A percentile compares a stretch with the other conserved stretches of the same genome.
Conservation (phyloP, 1,140 invertebrate genomes). For the Platorchestia sp. region DNA sequence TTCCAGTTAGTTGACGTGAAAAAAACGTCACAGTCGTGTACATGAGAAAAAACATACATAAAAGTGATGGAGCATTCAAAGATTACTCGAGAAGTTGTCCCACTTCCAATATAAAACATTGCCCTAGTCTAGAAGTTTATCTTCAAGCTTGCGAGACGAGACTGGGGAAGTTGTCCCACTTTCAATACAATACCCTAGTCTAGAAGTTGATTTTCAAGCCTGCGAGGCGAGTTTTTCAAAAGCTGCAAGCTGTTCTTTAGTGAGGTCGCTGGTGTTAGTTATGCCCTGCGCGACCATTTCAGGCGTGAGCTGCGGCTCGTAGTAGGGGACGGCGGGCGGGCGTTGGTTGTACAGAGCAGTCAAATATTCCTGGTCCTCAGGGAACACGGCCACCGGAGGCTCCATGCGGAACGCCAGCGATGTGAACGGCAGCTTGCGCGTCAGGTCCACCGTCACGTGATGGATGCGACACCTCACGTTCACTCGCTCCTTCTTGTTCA, state of each 20-base stretch:
- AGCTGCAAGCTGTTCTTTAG: not conserved
- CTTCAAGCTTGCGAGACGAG: too few relatives aligned
- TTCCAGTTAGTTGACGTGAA: too few relatives aligned
- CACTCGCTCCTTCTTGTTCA: conserved; percentile 22
- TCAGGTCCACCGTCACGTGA: not conserved
- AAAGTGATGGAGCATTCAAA: too few relatives aligned
- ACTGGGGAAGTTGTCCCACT: too few relatives aligned
- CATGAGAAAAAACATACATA: too few relatives aligned
- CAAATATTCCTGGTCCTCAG: conserved; percentile 32
- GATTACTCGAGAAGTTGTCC: too few relatives aligned
- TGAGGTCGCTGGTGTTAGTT: not conserved
- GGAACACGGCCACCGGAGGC: conserved; percentile 8
- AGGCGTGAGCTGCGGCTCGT: conserved; percentile 31
- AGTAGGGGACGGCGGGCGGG: not conserved
- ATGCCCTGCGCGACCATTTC: conserved; percentile 29
- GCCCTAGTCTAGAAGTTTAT: too few relatives aligned
- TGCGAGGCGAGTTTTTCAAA: not conserved
- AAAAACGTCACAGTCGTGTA: too few relatives aligned
- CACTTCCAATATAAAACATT: too few relatives aligned
- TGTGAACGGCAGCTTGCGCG: conserved; percentile 22
- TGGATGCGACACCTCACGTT: conserved; percentile 33
- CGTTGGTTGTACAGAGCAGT: conserved; percentile 24
- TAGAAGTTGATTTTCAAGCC: not conserved
- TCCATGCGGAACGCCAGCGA: not conserved
- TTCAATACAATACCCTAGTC: not conserved